phyloP scores from a whole-genome alignment of 2,797 vertebrate species.

The Poeciliopsis gracilis region DNA sequence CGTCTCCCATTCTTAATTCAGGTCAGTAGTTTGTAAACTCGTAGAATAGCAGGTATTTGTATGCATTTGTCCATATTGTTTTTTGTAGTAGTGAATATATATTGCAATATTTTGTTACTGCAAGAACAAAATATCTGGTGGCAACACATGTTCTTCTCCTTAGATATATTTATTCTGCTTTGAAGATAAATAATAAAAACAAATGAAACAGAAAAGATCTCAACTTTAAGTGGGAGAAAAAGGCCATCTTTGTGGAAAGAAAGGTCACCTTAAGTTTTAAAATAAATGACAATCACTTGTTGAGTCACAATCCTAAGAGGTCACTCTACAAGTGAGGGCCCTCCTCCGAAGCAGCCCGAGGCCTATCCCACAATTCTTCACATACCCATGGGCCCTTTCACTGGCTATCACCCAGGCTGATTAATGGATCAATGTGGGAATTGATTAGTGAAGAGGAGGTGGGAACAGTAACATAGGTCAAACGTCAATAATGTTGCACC shows the following conservation, averaged over 20 bases:
- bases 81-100: not conserved
- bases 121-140: not conserved
- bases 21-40: not conserved
- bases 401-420: constrained; percentile 92
- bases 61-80: not conserved
- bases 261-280: constrained; percentile 2
- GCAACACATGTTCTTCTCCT: not conserved
- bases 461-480: constrained; percentile 92
- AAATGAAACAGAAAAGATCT: not conserved
- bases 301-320: constrained; percentile 40
- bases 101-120: not conserved
- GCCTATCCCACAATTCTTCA: constrained; percentile 77
- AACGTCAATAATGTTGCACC: constrained; percentile 89
- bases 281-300: constrained; percentile 26
- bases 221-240: not conserved
- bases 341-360: constrained; percentile 81
- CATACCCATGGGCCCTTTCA: constrained; percentile 88
- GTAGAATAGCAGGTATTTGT: not conserved
- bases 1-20: not conserved
- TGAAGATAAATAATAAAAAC: not conserved
- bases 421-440: constrained; percentile 98
- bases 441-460: constrained; percentile 93
- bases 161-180: not conserved
- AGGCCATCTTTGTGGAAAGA: not conserved
- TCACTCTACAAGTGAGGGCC: constrained; percentile 69